Conservation (phyloP, 2,113 vertebrate genomes). For the Leptodactylus fuscus region DNA sequence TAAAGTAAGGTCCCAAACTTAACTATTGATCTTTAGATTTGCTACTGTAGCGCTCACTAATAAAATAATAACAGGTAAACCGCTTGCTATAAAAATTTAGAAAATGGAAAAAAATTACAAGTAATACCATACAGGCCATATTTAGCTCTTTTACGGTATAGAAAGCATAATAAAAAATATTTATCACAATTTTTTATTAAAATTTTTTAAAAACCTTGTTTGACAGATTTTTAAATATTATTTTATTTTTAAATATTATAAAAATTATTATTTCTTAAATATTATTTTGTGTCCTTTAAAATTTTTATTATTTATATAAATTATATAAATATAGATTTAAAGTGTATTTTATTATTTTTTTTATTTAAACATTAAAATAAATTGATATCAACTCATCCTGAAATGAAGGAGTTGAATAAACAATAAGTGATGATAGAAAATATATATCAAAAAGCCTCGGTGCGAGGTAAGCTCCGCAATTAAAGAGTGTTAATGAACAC, state of each 20-base stretch:
- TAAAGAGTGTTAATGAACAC: conserved; percentile 84
- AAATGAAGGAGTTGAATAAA: conserved; percentile 81
- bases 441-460: conserved; percentile 83
- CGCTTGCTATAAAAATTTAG: not conserved
- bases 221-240: no score
- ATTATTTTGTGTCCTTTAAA: no score
- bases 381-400: conserved; percentile 61
- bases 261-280: no score
- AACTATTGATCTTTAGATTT: not conserved
- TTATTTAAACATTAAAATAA: not conserved
- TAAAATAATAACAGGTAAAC: not conserved
- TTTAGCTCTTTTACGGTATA: not conserved
- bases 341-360: not conserved
- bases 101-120: not conserved
- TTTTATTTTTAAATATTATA: no score
- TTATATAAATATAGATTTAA: no score
- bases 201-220: no score
- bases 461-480: conserved; percentile 83
- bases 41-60: not conserved
- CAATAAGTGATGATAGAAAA: conserved; percentile 84
- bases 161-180: not conserved
- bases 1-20: not conserved
- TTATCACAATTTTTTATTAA: no score
- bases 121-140: not conserved
- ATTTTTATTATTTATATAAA: no score